Base-by-base conservation (phyloP, 2,888 invertebrate genomes). In the Merodon equestris region DNA sequence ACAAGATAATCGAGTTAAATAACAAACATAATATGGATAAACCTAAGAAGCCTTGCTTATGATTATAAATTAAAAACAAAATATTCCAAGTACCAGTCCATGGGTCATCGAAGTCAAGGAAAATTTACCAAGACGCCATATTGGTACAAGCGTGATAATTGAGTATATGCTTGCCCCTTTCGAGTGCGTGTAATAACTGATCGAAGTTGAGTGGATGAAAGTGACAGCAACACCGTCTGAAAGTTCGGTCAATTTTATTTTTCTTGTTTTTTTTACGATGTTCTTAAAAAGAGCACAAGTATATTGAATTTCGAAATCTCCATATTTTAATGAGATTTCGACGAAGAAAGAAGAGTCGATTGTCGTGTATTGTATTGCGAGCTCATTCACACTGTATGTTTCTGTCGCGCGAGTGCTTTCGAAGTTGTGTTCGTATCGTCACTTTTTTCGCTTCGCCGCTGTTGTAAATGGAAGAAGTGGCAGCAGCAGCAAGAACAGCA, bases 401-500 rank as follows among this genome's bases (percentile, higher is more conserved):
- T 68, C 63, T 63, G 48, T 48, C 51, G 18, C 44, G 60, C 64
- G 68, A 53, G 54, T 56, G 44, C 38, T 56, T 54, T 50, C 27
- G 27, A 42, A 64, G 27, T 27, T 27, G 27, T 27, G 51, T 12
- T 64, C 54, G 54, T 77, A 68, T 74, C 64, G 64, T 60, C 64
- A 56, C 64, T 68, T 60, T 74, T 74, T 79, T 79, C 70, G 68
- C 56, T 70, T 79, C 68, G 64, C 74, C 74, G 74, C 74, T 56
- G 67, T 68, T 79, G 70, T 79, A 68, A 68, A 60, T 79, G 74
- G 68, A 70, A 74, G 79, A 70, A 74, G 68, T 74, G 74, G 58
- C 68, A 79, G 63, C 60, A 73, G 66, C 60, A 40, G 54, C 14
- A 60, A 7, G 2, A 7, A 7, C 2, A 27, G 27, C 27, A 27